phyloP scores from a whole-genome alignment of 2,797 vertebrate species.

The Australoheros facetus region DNA sequence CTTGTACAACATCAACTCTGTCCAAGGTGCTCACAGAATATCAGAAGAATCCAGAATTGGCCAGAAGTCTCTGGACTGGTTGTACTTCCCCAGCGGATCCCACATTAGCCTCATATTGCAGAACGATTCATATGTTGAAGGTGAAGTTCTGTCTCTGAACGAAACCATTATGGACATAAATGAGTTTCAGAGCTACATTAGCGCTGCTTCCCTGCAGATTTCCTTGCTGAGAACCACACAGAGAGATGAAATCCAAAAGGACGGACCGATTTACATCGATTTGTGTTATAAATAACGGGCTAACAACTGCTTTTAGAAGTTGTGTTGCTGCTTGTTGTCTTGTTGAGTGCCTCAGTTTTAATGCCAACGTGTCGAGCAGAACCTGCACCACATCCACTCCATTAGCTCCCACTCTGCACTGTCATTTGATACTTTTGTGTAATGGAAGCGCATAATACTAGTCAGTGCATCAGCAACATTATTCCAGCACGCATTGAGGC shows the following conservation, averaged over 20 bases:
- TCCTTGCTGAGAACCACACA: background rate
- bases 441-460: background rate
- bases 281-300: constrained; percentile 14
- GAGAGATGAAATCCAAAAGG: background rate
- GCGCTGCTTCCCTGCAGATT: background rate
- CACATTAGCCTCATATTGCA: background rate
- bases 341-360: constrained; percentile 17
- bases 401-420: constrained; percentile 6
- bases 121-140: background rate
- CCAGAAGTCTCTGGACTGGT: background rate
- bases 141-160: background rate
- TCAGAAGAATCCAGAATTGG: background rate
- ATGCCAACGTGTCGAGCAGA: constrained; percentile 6
- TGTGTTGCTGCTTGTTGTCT: constrained; percentile 5
- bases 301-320: constrained; percentile 35
- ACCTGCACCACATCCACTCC: background rate
- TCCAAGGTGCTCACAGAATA: constrained; percentile 27
- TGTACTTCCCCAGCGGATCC: background rate
- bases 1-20: constrained; percentile 8
- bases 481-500: background rate
- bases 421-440: constrained; percentile 1
- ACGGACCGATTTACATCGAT: background rate
- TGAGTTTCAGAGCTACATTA: constrained; percentile 3
- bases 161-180: background rate
- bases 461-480: constrained; percentile 1